These are phyloP conservation scores for Bombyx mandarina DNA, from an alignment of 1,140 invertebrate genomes.

Conservation along the genomic window DNA sequence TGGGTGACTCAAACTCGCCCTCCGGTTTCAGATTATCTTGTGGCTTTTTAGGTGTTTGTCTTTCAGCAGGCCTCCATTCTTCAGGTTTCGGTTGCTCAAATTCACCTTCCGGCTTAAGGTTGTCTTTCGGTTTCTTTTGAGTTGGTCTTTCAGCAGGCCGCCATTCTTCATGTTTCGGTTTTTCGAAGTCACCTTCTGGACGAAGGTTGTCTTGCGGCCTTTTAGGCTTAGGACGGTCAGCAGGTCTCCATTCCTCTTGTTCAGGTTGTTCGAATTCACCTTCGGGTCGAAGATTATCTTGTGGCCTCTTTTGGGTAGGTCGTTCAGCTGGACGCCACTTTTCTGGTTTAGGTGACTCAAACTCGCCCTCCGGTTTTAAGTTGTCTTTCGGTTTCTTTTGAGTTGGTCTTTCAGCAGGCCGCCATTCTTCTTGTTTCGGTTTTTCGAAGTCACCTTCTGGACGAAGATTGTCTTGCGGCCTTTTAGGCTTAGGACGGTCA, in stretches of 20 bases:
- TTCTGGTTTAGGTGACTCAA: slow-evolving; percentile 60
- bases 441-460: slow-evolving; percentile 74
- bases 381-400: slow-evolving; percentile 62
- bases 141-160: slow-evolving; percentile 53
- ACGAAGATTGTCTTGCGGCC: slow-evolving; percentile 71
- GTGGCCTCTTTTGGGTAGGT: slow-evolving; percentile 57
- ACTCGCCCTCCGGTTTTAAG: slow-evolving; percentile 66
- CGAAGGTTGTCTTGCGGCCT: slow-evolving; percentile 72
- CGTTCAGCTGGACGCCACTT: slow-evolving; percentile 71
- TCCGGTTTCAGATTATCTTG: slow-evolving; percentile 76
- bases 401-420: slow-evolving; percentile 45
- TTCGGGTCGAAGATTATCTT: slow-evolving; percentile 74
- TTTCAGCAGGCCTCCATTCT: slow-evolving; percentile 72
- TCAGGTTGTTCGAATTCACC: slow-evolving; percentile 74
- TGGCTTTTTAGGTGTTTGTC: slow-evolving; percentile 64
- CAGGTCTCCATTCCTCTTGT: slow-evolving; percentile 67
- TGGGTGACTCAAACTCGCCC: slow-evolving; percentile 63
- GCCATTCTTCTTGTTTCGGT: slow-evolving; percentile 46
- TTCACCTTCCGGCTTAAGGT: slow-evolving; percentile 75
- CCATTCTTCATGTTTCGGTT: slow-evolving; percentile 55
- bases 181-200: slow-evolving; percentile 72
- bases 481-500: slow-evolving; percentile 55
- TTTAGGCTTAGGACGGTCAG: slow-evolving; percentile 57
- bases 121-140: slow-evolving; percentile 71
- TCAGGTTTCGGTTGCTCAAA: slow-evolving; percentile 69